Percentiles rank a stretch among this genome's conserved stretches.
phyloP scores from a whole-genome alignment of 1,140 invertebrate species.

The Cydia strobilella region DNA sequence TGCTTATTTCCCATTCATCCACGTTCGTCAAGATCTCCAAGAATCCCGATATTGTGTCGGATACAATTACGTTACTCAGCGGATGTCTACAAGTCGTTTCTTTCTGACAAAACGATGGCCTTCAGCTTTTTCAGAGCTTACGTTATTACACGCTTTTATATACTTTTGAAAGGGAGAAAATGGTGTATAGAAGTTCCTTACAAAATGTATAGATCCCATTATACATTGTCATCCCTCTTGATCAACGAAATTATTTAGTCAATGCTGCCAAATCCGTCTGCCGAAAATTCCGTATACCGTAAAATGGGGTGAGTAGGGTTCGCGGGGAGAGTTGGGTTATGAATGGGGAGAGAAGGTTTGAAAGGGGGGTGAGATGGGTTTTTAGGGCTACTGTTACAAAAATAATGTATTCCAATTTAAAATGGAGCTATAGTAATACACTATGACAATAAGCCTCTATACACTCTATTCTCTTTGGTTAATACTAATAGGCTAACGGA shows the following conservation, averaged over 20 bases:
- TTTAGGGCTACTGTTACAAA: no score
- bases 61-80: background rate
- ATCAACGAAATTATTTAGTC: background rate
- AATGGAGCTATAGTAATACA: no score
- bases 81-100: background rate
- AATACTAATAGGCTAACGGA: no score
- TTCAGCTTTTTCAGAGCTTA: background rate
- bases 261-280: no score
- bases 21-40: background rate
- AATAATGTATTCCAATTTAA: no score
- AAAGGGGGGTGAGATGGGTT: no score
- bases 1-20: background rate
- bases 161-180: background rate
- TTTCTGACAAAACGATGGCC: background rate
- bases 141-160: background rate
- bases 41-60: conserved; percentile 7
- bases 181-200: background rate
- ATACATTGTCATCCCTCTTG: background rate
- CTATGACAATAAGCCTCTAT: no score
- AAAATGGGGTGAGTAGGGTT: no score
- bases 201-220: background rate
- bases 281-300: no score
- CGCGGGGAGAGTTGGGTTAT: no score
- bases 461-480: no score
- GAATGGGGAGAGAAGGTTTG: no score